phyloP scores from a whole-genome alignment of 1,140 invertebrate species.

The Lepeophtheirus salmonis region DNA sequence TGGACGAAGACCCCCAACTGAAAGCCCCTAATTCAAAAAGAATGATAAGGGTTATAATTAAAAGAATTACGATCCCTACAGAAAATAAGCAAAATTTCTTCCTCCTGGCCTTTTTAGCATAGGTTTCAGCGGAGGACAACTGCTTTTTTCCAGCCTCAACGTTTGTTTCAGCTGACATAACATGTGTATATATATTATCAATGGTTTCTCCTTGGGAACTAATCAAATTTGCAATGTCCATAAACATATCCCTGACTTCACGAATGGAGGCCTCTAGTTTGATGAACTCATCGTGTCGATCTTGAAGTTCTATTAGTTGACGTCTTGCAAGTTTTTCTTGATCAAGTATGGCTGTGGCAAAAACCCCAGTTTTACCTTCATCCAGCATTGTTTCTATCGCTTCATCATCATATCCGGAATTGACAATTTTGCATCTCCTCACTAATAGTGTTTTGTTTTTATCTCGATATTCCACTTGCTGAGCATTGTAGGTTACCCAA shows the following conservation, averaged over 20 bases:
- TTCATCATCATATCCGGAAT: background rate
- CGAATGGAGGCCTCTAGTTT: slow-evolving; percentile 5
- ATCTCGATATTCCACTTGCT: slow-evolving; percentile 9
- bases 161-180: background rate
- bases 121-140: background rate
- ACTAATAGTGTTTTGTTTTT: slow-evolving; percentile 2
- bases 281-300: slow-evolving; percentile 12
- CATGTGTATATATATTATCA: background rate
- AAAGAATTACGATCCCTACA: background rate
- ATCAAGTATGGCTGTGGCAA: slow-evolving; percentile 10
- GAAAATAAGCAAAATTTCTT: slow-evolving; percentile 2
- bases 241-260: slow-evolving; percentile 9
- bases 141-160: slow-evolving; percentile 6
- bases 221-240: slow-evolving; percentile 12
- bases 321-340: slow-evolving; percentile 10
- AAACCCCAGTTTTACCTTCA: slow-evolving; percentile 7
- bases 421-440: slow-evolving; percentile 6
- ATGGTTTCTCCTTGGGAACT: background rate
- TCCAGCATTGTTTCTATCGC: slow-evolving; percentile 9
- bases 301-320: slow-evolving; percentile 9
- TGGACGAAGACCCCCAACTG: background rate
- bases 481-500: slow-evolving; percentile 6
- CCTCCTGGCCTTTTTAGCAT: background rate
- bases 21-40: slow-evolving; percentile 7
- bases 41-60: slow-evolving; percentile 1